Conservation (phyloP, 2,888 invertebrate species). For the Plutella xylostella region DNA sequence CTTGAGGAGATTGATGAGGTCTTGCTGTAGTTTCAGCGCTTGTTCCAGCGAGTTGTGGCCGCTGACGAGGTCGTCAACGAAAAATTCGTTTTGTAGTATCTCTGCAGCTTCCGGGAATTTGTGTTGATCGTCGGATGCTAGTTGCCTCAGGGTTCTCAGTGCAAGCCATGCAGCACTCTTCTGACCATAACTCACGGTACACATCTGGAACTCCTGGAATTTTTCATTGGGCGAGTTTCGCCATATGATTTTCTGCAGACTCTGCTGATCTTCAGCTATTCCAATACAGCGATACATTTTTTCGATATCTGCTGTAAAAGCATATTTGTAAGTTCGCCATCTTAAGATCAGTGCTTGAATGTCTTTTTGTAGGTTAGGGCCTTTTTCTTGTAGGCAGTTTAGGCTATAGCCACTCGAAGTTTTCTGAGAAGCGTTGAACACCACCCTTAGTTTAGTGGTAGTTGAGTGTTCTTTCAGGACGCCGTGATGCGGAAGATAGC, state of each 20-base stretch:
- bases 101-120: neutral
- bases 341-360: slow-evolving; percentile 11
- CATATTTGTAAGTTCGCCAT: slow-evolving; percentile 18
- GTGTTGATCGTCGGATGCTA: neutral
- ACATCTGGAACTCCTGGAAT: slow-evolving; percentile 9
- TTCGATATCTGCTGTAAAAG: slow-evolving; percentile 18
- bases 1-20: neutral
- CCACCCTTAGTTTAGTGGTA: slow-evolving; percentile 9
- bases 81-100: neutral
- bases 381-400: slow-evolving; percentile 20
- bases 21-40: neutral
- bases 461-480: slow-evolving; percentile 1
- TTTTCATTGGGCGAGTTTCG: slow-evolving; percentile 2
- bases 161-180: slow-evolving; percentile 16
- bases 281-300: slow-evolving; percentile 19
- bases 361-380: slow-evolving; percentile 17
- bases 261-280: slow-evolving; percentile 13
- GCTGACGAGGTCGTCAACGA: slow-evolving; percentile 2
- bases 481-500: slow-evolving; percentile 9
- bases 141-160: slow-evolving; percentile 10
- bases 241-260: slow-evolving; percentile 19
- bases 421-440: slow-evolving; percentile 8
- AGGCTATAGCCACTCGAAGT: slow-evolving; percentile 12
- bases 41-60: neutral
- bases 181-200: slow-evolving; percentile 11